These are phyloP conservation scores for Etheostoma cragini DNA, from an alignment of 2,113 vertebrate species.

Conservation along the genomic window DNA sequence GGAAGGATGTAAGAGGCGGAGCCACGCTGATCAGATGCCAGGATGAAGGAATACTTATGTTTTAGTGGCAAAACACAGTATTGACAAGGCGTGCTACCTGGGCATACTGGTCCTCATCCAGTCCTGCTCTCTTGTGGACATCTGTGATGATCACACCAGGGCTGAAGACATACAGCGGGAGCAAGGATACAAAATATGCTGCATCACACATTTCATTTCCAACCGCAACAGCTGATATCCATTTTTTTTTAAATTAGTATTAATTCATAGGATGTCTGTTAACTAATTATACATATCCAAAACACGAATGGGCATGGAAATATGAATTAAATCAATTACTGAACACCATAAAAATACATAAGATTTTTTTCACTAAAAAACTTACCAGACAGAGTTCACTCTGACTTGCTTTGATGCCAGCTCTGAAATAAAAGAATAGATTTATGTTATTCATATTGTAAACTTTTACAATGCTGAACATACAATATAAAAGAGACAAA, in stretches of 20 bases:
- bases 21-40: no score
- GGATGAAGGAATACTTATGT: not conserved
- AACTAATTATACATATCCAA: not conserved
- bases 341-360: not conserved
- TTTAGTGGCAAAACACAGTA: not conserved
- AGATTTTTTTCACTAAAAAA: not conserved
- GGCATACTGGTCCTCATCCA: conserved; percentile 82
- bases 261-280: not conserved
- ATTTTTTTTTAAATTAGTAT: not conserved
- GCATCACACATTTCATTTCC: not conserved
- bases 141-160: conserved; percentile 87
- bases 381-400: conserved; percentile 87
- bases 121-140: conserved; percentile 85
- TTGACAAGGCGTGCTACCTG: conserved; percentile 67
- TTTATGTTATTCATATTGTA: not conserved
- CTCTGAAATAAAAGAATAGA: conserved; percentile 74
- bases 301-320: not conserved
- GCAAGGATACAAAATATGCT: not conserved
- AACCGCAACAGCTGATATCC: not conserved
- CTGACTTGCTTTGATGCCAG: conserved; percentile 85
- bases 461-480: not conserved
- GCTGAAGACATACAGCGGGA: conserved; percentile 57
- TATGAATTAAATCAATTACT: not conserved
- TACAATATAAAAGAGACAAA: not conserved
- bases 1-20: no score